Percentiles rank a stretch among this genome's conserved stretches.
Conservation (phyloP, 2,888 invertebrate genomes). For the Pterostichus madidus region DNA sequence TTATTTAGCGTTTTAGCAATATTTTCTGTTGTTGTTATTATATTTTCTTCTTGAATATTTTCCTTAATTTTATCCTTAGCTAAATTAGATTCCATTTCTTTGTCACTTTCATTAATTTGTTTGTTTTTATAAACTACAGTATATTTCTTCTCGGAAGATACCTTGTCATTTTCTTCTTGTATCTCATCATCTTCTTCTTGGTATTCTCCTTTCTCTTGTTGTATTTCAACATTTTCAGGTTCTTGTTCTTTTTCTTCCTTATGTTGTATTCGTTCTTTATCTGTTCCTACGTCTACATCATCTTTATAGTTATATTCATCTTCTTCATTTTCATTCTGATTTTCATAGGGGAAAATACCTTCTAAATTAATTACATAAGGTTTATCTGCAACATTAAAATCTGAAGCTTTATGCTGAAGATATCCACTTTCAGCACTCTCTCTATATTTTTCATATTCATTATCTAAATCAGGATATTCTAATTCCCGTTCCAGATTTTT, state of each 20-base stretch:
- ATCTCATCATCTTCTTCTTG: slow-evolving; percentile 71
- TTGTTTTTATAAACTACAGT: slow-evolving; percentile 38
- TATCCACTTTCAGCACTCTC: slow-evolving; percentile 36
- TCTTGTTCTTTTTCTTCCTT: slow-evolving; percentile 69
- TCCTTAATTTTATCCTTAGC: background rate
- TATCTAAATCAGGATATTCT: slow-evolving; percentile 57
- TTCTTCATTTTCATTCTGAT: slow-evolving; percentile 71
- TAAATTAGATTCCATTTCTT: background rate
- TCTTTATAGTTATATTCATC: slow-evolving; percentile 71
- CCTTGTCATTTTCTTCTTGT: slow-evolving; percentile 5
- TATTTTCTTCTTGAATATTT: background rate
- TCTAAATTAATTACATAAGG: slow-evolving; percentile 52
- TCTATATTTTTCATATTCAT: slow-evolving; percentile 59
- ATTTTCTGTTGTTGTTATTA: slow-evolving; percentile 39
- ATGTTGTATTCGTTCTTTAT: slow-evolving; percentile 69
- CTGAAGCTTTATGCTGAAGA: slow-evolving; percentile 1
- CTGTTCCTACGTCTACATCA: slow-evolving; percentile 59
- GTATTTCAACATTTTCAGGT: slow-evolving; percentile 4
- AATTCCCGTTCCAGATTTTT: slow-evolving; percentile 23
- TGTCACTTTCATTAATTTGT: slow-evolving; percentile 25
- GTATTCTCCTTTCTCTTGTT: slow-evolving; percentile 74
- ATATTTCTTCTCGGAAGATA: slow-evolving; percentile 68
- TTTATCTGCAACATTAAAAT: slow-evolving; percentile 15
- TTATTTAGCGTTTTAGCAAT: slow-evolving; percentile 68
- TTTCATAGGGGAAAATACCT: slow-evolving; percentile 33